These are phyloP conservation scores for Drosophila formosana DNA, from an alignment of 2,888 invertebrate species.

Conservation along the genomic window DNA sequence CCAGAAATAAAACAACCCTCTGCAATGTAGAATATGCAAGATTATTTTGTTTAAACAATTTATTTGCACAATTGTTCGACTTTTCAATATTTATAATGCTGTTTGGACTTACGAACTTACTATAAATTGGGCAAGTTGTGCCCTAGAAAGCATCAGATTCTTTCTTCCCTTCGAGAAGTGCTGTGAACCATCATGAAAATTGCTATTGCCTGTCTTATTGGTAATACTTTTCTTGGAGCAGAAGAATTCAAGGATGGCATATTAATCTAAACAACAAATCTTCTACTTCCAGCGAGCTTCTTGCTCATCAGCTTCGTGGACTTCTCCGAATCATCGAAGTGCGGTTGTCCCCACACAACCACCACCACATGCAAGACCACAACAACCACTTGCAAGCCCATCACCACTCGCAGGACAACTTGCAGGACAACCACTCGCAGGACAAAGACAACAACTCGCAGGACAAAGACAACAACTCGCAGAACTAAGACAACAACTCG, in stretches of 20 bases:
- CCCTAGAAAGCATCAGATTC: constrained; percentile 6
- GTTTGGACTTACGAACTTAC: neutral
- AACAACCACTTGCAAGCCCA: too few species aligned
- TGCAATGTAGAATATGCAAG: neutral
- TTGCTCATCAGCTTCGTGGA: constrained; percentile 12
- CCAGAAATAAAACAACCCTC: too few species aligned
- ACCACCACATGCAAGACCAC: neutral
- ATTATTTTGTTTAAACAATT: constrained; percentile 1
- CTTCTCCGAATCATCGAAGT: neutral
- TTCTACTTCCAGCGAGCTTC: constrained; percentile 6
- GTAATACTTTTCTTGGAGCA: neutral
- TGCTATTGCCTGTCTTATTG: constrained; percentile 11
- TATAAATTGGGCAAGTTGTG: constrained; percentile 14
- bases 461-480: too few species aligned
- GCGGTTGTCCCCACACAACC: neutral
- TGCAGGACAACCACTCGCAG: too few species aligned
- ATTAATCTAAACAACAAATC: neutral
- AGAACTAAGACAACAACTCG: too few species aligned
- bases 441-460: too few species aligned
- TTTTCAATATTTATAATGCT: neutral
- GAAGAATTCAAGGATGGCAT: neutral
- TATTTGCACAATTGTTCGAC: constrained; percentile 25
- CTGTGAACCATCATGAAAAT: constrained; percentile 11
- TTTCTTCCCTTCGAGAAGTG: constrained; percentile 2
- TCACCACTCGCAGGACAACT: too few species aligned